A percentile compares a stretch with the other conserved stretches of the same genome.
These are phyloP conservation scores for Spodoptera frugiperda DNA, from an alignment of 1,140 invertebrate species.

Conservation along the genomic window DNA sequence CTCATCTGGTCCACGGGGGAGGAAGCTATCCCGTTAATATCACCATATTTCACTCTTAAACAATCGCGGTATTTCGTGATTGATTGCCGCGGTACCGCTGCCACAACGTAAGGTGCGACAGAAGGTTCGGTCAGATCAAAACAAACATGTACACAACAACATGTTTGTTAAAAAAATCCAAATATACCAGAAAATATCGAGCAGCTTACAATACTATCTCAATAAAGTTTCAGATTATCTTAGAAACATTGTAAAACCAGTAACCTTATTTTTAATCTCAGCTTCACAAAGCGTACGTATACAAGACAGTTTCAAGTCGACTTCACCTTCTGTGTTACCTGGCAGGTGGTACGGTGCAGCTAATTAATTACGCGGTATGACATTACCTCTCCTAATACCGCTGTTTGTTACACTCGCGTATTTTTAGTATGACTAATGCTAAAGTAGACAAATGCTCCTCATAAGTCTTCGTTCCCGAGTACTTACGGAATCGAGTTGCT, in stretches of 20 bases:
- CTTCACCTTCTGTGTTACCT: background rate
- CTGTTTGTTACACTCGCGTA: conserved; percentile 28
- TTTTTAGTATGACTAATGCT: conserved; percentile 36
- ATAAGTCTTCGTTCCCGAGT: background rate
- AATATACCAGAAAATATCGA: too few relatives aligned
- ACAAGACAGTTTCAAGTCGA: background rate
- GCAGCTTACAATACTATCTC: too few relatives aligned
- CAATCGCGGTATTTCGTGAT: conserved; percentile 51
- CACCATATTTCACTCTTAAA: conserved; percentile 53
- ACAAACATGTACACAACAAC: background rate
- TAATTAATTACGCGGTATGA: conserved; percentile 44
- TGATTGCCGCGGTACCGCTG: conserved; percentile 39
- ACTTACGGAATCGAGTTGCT: background rate
- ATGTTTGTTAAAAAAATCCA: too few relatives aligned
- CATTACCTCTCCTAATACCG: conserved; percentile 29
- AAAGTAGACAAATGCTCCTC: background rate
- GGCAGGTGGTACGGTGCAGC: background rate
- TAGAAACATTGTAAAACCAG: too few relatives aligned
- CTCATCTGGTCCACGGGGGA: conserved; percentile 35
- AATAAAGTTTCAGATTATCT: too few relatives aligned
- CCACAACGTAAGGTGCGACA: background rate
- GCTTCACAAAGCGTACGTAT: background rate
- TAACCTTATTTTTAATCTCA: background rate
- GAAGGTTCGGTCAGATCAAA: background rate
- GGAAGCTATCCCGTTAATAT: conserved; percentile 49